A percentile compares a stretch with the other conserved stretches of the same genome.
These are phyloP conservation scores for Zoanthus sociatus DNA, from an alignment of 92 coral and sea anemone genomes.

Conservation along the genomic window DNA sequence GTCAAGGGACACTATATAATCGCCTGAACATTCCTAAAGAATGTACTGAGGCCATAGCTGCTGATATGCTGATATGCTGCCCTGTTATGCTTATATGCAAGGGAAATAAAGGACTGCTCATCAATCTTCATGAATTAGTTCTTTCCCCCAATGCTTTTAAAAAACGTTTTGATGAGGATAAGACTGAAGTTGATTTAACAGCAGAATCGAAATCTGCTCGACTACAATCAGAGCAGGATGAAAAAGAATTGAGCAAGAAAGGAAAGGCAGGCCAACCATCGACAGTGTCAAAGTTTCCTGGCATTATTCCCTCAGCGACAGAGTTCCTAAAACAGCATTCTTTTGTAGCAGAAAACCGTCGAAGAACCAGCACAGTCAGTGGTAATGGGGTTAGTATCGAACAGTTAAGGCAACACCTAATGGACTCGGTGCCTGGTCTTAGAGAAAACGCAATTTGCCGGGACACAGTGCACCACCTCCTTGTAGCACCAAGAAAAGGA, in stretches of 20 bases:
- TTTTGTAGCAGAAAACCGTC: constrained; percentile 55
- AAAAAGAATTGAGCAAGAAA: constrained; percentile 36
- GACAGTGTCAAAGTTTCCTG: constrained; percentile 45
- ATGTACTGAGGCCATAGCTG: no score
- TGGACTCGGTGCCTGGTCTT: constrained; percentile 43
- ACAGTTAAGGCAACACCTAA: constrained; percentile 50
- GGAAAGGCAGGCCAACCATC: constrained; percentile 41
- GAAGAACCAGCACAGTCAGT: constrained; percentile 54
- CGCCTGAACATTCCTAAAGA: no score
- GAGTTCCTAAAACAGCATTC: constrained; percentile 59
- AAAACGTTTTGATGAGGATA: constrained; percentile 25
- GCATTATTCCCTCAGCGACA: constrained; percentile 40
- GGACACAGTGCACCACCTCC: constrained; percentile 59
- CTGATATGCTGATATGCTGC: constrained; percentile 14
- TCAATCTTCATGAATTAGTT: constrained; percentile 44
- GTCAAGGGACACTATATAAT: no score
- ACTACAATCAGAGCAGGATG: constrained; percentile 35
- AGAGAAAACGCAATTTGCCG: constrained; percentile 50
- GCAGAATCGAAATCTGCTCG: constrained; percentile 27
- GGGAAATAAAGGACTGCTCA: constrained; percentile 23
- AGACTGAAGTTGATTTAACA: constrained; percentile 33
- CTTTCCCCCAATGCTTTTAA: constrained; percentile 41
- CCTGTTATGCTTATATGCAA: constrained; percentile 43
- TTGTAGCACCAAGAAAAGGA: constrained; percentile 55
- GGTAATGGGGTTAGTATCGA: constrained; percentile 52